Evolutionary conservation across 35 echinoderm and acorn worm genomes (phyloP), one percentile per base, ranked within the genome.

Genomic region (Apostichopus parvimensis): DNA sequence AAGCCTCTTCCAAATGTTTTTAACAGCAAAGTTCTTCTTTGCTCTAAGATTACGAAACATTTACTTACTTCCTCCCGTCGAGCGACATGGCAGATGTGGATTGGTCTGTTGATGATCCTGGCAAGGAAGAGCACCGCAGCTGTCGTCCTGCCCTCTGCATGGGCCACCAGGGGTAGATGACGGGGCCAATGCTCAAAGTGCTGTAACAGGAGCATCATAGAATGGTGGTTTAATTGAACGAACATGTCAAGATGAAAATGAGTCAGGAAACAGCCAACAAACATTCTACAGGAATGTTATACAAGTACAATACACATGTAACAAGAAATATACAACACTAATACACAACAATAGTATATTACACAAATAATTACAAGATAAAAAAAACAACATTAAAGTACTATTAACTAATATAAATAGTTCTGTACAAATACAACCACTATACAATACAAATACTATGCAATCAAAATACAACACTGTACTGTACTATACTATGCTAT

Each of bases 161-260:
- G 97, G 18, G 75, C 58, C 18, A 96, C 95, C 5, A 99, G 71
- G 5, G 97, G 97, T n/a, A 96, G 88, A 87, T 99, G 95, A 89
- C 77, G 86, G 12, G 97, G 97, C 97, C 97, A 99, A 66, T 95
- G 90, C 75, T 99, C 93, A 92, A 96, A 90, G 88, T 99, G 97
- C 97, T 99, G 87, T 28, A 22, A 75, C n/a, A 7, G 17, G n/a
- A 75, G 6, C 58, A 61, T 61, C 58, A 61, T 61, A 61, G 7
- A 61, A 61, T 11, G 28, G 28, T 1, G 11, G 1, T 12, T 61
- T 45, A 45, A 45, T 45, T 45, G 34, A 45, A 45, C 34, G 2
- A 45, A 45, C 2, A 45, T 45, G 34, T 45, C 34, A 0, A 45
- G 34, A 45, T 45, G 34, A 4, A 45, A 45, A 77, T 20, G 24